Percentiles rank a stretch among this genome's conserved stretches.
phyloP scores from a whole-genome alignment of 2,113 vertebrate genomes.

The Cyphomyrus plagiostoma region DNA sequence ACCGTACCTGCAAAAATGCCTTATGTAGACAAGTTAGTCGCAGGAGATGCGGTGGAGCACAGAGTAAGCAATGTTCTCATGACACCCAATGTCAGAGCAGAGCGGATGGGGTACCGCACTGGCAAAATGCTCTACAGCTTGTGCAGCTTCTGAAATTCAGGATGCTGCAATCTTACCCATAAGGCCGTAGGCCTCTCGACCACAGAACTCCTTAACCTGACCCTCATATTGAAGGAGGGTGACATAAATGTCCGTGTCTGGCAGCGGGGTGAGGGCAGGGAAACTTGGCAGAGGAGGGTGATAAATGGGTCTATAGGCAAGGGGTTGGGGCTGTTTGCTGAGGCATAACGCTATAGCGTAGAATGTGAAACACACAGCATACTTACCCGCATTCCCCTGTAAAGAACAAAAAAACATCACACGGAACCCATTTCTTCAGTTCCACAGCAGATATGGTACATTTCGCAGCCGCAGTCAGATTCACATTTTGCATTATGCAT shows the following conservation, averaged over 20 bases:
- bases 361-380: neutral
- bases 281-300: neutral
- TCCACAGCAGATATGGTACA: neutral
- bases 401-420: conserved; percentile 3
- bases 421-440: neutral
- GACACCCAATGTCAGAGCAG: neutral
- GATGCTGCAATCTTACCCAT: neutral
- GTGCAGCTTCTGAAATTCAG: neutral
- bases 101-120: neutral
- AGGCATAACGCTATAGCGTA: neutral
- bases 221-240: neutral
- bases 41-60: neutral
- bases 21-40: neutral
- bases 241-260: too few species aligned
- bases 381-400: conserved; percentile 1
- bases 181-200: neutral
- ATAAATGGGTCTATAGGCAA: neutral
- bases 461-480: neutral
- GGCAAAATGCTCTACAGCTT: neutral
- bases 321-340: neutral
- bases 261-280: neutral
- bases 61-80: neutral
- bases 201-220: neutral
- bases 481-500: neutral
- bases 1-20: conserved; percentile 28